Conservation (phyloP, 2,113 vertebrate species). For the Halichoerus grypus region DNA sequence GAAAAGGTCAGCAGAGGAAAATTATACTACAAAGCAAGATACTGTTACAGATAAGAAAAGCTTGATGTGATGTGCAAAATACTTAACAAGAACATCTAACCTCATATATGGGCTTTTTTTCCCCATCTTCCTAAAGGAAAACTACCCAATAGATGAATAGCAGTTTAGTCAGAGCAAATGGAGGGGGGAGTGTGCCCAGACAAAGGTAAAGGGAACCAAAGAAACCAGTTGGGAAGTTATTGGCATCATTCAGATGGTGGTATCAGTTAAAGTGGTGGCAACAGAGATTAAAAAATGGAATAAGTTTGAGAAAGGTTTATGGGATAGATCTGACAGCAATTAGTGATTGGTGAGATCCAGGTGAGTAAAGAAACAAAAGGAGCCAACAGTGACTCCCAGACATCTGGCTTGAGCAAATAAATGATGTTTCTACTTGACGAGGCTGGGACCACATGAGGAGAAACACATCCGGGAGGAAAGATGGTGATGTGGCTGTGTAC, state of each 20-base stretch:
- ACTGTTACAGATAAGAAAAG: not conserved
- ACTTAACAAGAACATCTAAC: not conserved
- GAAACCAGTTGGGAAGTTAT: not conserved
- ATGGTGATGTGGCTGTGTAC: not conserved
- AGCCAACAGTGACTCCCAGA: not conserved
- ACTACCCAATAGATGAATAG: not conserved
- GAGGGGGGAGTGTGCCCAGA: not conserved
- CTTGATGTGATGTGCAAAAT: not conserved
- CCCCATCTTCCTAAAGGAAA: not conserved
- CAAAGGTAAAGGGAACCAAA: not conserved
- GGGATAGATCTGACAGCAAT: not conserved
- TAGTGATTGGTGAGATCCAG: not conserved
- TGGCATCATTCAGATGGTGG: not conserved
- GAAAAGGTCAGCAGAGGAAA: not conserved
- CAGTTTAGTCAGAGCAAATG: not conserved
- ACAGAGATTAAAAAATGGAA: not conserved
- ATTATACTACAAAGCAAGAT: not conserved
- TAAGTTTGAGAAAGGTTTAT: not conserved
- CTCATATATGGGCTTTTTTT: not conserved
- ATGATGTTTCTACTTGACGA: not conserved
- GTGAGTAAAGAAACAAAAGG: not conserved
- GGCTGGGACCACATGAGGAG: too few species aligned
- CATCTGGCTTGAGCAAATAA: not conserved
- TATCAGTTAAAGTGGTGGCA: not conserved
- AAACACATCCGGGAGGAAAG: not conserved